Base-by-base conservation (phyloP, 2,113 vertebrate species). In the Psephotus haematonotus region DNA sequence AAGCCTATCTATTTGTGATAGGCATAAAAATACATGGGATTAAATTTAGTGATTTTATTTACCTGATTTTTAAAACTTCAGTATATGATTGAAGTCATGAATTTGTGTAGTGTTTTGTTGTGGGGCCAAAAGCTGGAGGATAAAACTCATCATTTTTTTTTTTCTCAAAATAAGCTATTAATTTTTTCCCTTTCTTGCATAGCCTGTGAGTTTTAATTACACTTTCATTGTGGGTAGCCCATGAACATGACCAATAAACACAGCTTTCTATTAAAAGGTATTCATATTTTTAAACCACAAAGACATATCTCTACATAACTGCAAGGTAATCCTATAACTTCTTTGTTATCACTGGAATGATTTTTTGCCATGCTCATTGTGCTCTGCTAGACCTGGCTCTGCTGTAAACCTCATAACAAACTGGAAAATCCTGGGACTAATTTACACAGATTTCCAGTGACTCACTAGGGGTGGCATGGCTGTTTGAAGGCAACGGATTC, bases 391-490 rank as follows among this genome's bases (percentile, higher is more conserved):
- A 44, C 35, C 52, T 68, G 60, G 20, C 8, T 52, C 17, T 82
- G 43, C 19, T 64, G 29, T 82, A 79, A 88, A 41, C 50, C 27
- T 81, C 43, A 23, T 55, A 60, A 87, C 2, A 17, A 67, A 75
- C 33, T 35, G 43, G n/a, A 78, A 41, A 59, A 52, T 55, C 46
- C 50, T 64, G 46, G 33, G 23, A 24, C 50, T 29, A 63, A 81
- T 74, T 81, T 67, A 41, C 17, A 41, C 3, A 5, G 28, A 59
- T 86, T 86, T 81, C 41, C 68, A 59, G 55, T 77, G 60, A 13
- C 35, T 87, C 2, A 0, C 11, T 57, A 39, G 19, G 12, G 20
- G 14, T 53, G 2, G 2, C 12, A 8, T 6, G 9, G 22, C 13
- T 80, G 9, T 74, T 52, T 0, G 4, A 87, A 91, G 28, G n/a